phyloP scores from a whole-genome alignment of 2,113 vertebrate genomes.

The Osmerus eperlanus region DNA sequence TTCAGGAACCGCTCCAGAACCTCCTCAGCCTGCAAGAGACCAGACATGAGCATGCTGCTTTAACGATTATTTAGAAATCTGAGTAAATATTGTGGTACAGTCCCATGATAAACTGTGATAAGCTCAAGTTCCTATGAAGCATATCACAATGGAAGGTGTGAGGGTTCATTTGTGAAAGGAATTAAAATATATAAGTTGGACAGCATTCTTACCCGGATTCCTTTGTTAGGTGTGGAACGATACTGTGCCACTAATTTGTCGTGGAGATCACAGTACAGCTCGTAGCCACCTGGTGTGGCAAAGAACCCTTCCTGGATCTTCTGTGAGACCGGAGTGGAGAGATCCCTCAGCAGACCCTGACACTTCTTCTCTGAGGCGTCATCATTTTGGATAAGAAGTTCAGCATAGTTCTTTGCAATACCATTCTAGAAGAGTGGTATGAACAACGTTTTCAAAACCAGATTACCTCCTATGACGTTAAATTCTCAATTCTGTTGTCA shows the following conservation, averaged over 20 bases:
- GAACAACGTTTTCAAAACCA: background rate
- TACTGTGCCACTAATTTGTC: slow-evolving; percentile 34
- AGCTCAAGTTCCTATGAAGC: too few relatives aligned
- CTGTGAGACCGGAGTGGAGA: slow-evolving; percentile 21
- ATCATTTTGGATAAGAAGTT: slow-evolving; percentile 36
- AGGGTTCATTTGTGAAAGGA: background rate
- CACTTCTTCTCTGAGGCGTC: slow-evolving; percentile 35
- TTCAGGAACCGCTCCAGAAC: slow-evolving; percentile 33
- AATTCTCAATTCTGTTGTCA: too few relatives aligned
- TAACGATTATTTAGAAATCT: background rate
- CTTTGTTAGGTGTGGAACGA: slow-evolving; percentile 38
- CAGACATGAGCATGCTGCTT: background rate
- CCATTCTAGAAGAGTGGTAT: slow-evolving; percentile 18
- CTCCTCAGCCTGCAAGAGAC: slow-evolving; percentile 27
- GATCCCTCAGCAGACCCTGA: slow-evolving; percentile 30
- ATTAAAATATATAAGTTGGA: background rate
- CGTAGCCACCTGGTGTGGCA: slow-evolving; percentile 47
- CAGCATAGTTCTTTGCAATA: slow-evolving; percentile 22
- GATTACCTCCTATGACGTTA: background rate
- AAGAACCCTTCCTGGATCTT: slow-evolving; percentile 35
- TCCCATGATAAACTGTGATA: too few relatives aligned
- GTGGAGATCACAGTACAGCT: slow-evolving; percentile 36
- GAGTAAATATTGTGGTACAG: background rate
- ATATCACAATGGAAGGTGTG: background rate
- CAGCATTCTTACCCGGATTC: slow-evolving; percentile 42